phyloP scores from a whole-genome alignment of 2,888 invertebrate species.

The Scaptodrosophila latifasciaeformis region DNA sequence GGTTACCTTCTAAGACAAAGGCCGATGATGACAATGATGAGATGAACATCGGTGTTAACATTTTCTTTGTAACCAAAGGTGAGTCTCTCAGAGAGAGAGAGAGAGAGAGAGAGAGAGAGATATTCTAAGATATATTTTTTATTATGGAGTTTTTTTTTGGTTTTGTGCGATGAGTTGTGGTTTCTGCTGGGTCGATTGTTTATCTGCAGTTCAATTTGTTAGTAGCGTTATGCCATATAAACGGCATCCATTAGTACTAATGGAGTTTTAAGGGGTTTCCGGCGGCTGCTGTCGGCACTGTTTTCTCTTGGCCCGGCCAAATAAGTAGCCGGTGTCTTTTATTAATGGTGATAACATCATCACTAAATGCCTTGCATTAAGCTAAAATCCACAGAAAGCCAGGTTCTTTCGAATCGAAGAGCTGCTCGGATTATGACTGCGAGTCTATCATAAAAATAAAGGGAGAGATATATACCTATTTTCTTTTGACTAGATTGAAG shows the following conservation, averaged over 20 bases:
- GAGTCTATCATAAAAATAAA: not conserved
- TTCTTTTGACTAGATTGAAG: too few species aligned
- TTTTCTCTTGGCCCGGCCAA: not conserved
- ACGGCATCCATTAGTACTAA: conserved; percentile 5
- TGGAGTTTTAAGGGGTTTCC: conserved; percentile 6
- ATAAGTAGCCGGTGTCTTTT: conserved; percentile 5
- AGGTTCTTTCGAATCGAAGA: too few species aligned
- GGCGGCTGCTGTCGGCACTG: not conserved
- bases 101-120: too few species aligned
- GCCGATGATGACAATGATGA: too few species aligned
- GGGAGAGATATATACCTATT: too few species aligned
- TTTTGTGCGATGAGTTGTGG: conserved; percentile 4
- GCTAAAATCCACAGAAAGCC: too few species aligned
- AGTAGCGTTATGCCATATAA: conserved; percentile 2
- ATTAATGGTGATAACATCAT: conserved; percentile 8
- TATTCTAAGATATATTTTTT: too few species aligned
- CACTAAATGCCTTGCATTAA: not conserved
- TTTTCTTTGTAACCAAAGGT: too few species aligned
- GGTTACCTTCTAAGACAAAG: not conserved
- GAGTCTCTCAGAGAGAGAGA: too few species aligned
- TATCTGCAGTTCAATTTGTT: conserved; percentile 4
- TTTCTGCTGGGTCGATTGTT: not conserved
- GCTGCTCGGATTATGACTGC: not conserved
- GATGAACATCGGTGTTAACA: not conserved
- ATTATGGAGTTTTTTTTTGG: too few species aligned